Evolutionary conservation across 92 coral and sea anemone genomes (phyloP).

Genomic region (Porites cylindrica): DNA sequence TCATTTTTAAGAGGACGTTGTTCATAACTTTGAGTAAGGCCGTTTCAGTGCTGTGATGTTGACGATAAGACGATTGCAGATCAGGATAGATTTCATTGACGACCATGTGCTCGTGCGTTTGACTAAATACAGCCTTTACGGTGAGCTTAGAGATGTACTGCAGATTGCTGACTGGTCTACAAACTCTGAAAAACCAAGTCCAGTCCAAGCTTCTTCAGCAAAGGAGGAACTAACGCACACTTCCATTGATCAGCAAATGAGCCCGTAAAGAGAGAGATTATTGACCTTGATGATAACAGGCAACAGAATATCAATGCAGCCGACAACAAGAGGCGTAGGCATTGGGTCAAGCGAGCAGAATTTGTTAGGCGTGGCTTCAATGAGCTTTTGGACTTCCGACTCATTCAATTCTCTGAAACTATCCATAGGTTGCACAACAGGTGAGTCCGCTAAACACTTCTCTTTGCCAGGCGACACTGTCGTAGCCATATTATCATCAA

Average conservation of each 20-base stretch:
- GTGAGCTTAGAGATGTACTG: no score
- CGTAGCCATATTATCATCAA: neutral
- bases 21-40: no score
- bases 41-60: no score
- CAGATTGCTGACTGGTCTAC: no score
- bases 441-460: neutral
- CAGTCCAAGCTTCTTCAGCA: neutral
- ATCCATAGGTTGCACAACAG: slow-evolving; percentile 27
- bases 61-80: no score
- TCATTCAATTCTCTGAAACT: slow-evolving; percentile 8
- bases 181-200: neutral
- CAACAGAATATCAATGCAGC: no score
- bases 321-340: neutral
- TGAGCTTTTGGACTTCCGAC: neutral
- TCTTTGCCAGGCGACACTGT: no score
- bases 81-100: no score
- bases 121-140: no score
- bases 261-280: slow-evolving; percentile 24
- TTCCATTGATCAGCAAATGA: slow-evolving; percentile 63
- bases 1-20: no score
- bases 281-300: neutral
- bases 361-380: neutral
- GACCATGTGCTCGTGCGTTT: no score
- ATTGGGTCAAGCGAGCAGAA: neutral
- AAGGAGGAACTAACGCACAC: slow-evolving; percentile 59